Conservation (phyloP, 23 tunicate species). For the Halocynthia roretzi region DNA sequence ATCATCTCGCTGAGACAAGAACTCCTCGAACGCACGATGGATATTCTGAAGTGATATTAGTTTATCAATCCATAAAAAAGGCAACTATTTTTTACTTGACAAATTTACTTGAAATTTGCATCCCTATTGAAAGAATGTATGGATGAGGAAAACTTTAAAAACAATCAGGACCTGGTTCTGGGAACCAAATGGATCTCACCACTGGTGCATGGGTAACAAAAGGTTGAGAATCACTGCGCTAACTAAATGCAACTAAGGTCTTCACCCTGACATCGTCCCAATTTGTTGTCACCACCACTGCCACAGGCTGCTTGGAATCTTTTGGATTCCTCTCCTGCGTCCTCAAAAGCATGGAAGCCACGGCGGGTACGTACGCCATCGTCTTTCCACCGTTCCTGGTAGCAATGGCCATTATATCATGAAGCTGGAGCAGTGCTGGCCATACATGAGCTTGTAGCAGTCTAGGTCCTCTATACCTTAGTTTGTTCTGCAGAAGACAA, state of each 20-base stretch:
- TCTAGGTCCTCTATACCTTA: conserved; percentile 51
- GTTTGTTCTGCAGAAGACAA: neutral
- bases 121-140: too few relatives aligned
- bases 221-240: too few relatives aligned
- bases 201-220: too few relatives aligned
- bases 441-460: conserved; percentile 61
- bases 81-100: too few relatives aligned
- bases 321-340: neutral
- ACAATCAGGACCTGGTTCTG: too few relatives aligned
- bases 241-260: neutral
- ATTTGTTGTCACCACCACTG: conserved; percentile 7
- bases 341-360: conserved; percentile 33
- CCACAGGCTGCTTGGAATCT: neutral
- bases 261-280: conserved; percentile 8
- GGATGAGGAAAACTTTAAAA: too few relatives aligned
- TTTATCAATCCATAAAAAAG: too few relatives aligned
- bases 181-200: too few relatives aligned
- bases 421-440: conserved; percentile 51
- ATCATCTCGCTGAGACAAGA: neutral
- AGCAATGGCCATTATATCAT: conserved; percentile 56
- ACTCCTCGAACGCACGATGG: conserved; percentile 5
- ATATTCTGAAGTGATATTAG: conserved; percentile 4
- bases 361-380: conserved; percentile 59
- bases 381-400: conserved; percentile 78
- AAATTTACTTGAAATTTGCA: too few relatives aligned